Percentiles rank a stretch among this genome's conserved stretches.
These are phyloP conservation scores for Netelia inedita DNA, from an alignment of 2,888 invertebrate species.

Conservation along the genomic window DNA sequence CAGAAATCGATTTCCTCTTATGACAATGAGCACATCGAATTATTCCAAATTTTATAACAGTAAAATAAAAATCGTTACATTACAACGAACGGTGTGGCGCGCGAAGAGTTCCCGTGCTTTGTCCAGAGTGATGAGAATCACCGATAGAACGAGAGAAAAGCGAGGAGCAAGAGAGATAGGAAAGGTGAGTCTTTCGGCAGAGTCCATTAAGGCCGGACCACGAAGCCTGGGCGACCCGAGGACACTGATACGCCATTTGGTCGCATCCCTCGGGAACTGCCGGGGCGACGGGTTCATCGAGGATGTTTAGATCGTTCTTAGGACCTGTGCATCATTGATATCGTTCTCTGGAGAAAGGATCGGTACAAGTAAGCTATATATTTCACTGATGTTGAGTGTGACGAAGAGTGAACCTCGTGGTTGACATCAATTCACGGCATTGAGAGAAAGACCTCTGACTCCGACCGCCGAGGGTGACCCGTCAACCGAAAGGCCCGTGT, in stretches of 20 bases:
- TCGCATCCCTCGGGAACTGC: slow-evolving; percentile 75
- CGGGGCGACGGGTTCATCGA: slow-evolving; percentile 77
- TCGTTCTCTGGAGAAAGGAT: slow-evolving; percentile 64
- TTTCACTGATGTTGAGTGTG: slow-evolving; percentile 18
- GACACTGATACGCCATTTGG: slow-evolving; percentile 81
- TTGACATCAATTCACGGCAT: slow-evolving; percentile 55
- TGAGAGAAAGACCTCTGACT: slow-evolving; percentile 66
- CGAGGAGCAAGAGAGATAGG: background rate
- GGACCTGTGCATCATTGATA: slow-evolving; percentile 80
- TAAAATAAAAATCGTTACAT: background rate
- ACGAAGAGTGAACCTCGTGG: slow-evolving; percentile 61
- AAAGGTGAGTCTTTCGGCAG: slow-evolving; percentile 42
- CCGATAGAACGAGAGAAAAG: background rate
- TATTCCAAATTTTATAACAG: background rate
- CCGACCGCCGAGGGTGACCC: slow-evolving; percentile 75
- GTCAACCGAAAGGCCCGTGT: slow-evolving; percentile 74
- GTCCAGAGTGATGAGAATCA: background rate
- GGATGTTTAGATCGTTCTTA: slow-evolving; percentile 81
- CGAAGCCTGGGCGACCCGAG: slow-evolving; percentile 66
- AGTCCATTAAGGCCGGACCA: slow-evolving; percentile 64
- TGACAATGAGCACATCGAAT: background rate
- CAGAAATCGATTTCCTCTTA: background rate
- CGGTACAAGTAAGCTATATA: slow-evolving; percentile 49
- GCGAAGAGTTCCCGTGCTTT: background rate
- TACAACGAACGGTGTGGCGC: background rate